Evolutionary conservation across 2,888 invertebrate species (phyloP).

Genomic region (Baccha elongata): DNA sequence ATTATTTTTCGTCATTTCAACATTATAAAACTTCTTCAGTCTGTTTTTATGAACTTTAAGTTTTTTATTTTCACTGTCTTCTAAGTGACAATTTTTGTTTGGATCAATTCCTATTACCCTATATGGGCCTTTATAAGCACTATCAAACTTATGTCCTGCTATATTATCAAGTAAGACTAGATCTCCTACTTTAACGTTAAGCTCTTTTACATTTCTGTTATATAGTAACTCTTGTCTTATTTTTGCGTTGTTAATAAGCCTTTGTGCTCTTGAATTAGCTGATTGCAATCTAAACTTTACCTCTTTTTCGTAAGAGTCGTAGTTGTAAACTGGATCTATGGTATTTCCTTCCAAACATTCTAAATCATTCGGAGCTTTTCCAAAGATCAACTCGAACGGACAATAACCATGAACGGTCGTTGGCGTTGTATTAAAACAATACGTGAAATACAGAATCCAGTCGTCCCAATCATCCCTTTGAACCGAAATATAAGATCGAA

Average conservation of each 20-base stretch:
- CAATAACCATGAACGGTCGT: too few relatives aligned
- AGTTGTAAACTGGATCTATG: neutral
- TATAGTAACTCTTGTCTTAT: neutral
- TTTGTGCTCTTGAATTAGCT: neutral
- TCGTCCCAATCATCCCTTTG: too few relatives aligned
- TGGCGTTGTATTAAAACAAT: too few relatives aligned
- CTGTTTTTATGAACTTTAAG: constrained; percentile 3
- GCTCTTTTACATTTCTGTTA: neutral
- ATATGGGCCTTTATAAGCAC: constrained; percentile 23
- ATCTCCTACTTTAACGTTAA: neutral
- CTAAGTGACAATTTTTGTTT: constrained; percentile 17
- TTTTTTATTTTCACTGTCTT: constrained; percentile 1
- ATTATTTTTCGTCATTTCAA: too few relatives aligned
- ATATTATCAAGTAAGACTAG: constrained; percentile 35
- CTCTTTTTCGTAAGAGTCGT: constrained; percentile 6
- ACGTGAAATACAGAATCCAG: too few relatives aligned
- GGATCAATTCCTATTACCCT: constrained; percentile 10
- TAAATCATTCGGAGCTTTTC: neutral
- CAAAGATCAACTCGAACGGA: too few relatives aligned
- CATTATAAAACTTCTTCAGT: too few relatives aligned
- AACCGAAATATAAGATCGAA: constrained; percentile 1
- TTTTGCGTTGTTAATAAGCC: too few relatives aligned
- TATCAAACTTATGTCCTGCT: constrained; percentile 28
- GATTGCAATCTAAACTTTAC: constrained; percentile 5
- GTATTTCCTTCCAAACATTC: neutral